phyloP scores from a whole-genome alignment of 2,797 vertebrate species.

The Falco berigora region DNA sequence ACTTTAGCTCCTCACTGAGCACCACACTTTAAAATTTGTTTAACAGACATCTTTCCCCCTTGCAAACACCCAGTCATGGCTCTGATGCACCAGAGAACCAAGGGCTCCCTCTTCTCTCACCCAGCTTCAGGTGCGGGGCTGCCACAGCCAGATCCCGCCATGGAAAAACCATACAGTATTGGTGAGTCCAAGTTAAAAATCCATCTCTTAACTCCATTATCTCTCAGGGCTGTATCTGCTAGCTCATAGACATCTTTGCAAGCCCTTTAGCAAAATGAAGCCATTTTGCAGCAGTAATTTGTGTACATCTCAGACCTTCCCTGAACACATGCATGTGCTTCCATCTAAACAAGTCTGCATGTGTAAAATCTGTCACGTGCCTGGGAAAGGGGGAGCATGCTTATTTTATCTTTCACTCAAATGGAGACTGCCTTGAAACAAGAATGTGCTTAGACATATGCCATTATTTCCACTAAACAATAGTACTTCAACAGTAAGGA shows the following conservation, averaged over 20 bases:
- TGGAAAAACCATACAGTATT: fast-evolving
- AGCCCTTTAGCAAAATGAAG: neutral
- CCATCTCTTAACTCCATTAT: neutral
- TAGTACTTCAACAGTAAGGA: neutral
- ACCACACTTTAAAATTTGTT: neutral
- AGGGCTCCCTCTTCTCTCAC: too few species aligned
- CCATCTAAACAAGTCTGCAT: fast-evolving
- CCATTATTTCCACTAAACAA: neutral
- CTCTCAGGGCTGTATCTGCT: neutral
- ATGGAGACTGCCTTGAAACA: neutral
- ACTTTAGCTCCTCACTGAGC: neutral
- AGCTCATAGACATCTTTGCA: neutral
- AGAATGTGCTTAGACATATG: neutral
- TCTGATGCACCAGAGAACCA: neutral
- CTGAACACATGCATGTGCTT: neutral
- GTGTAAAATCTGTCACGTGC: neutral
- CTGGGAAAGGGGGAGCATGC: neutral
- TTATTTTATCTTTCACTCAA: neutral
- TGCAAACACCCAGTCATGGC: neutral
- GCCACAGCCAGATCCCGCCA: neutral
- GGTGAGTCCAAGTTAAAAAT: neutral
- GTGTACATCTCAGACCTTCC: neutral
- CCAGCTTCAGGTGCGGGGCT: neutral
- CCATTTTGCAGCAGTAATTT: neutral
- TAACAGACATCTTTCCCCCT: neutral